Evolutionary conservation across 2,888 invertebrate genomes (phyloP).

Genomic region (Athalia rosae): DNA sequence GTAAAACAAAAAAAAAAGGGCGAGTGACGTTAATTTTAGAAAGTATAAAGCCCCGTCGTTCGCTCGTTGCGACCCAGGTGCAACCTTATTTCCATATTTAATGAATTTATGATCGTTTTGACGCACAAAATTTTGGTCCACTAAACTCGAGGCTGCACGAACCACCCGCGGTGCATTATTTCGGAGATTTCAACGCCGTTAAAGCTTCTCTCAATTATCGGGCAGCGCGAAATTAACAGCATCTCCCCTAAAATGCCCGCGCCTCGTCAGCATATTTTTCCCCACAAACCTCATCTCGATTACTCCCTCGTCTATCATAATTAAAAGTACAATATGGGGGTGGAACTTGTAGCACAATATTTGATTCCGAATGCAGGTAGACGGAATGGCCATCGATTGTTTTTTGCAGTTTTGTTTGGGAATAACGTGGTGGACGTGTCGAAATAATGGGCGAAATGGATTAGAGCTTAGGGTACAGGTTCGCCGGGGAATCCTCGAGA

Average conservation of each 20-base stretch:
- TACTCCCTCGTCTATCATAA: too few relatives aligned
- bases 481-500: slow-evolving; percentile 28
- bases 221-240: slow-evolving; percentile 29
- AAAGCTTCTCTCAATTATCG: slow-evolving; percentile 4
- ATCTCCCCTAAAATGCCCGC: neutral
- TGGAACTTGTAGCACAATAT: too few relatives aligned
- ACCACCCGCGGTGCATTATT: neutral
- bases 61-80: neutral
- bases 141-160: neutral
- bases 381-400: too few relatives aligned
- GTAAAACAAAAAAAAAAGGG: neutral
- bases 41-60: slow-evolving; percentile 11
- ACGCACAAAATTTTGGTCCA: neutral
- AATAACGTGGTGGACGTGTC: slow-evolving; percentile 59
- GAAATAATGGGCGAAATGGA: slow-evolving; percentile 64
- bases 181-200: slow-evolving; percentile 38
- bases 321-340: too few relatives aligned
- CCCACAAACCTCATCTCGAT: too few relatives aligned
- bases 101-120: neutral
- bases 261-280: too few relatives aligned
- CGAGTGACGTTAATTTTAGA: slow-evolving; percentile 4
- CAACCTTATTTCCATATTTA: neutral
- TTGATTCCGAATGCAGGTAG: too few relatives aligned
- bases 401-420: neutral
- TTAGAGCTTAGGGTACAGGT: slow-evolving; percentile 55